phyloP scores from a whole-genome alignment of 1,140 invertebrate species.

The Helicoverpa armigera region DNA sequence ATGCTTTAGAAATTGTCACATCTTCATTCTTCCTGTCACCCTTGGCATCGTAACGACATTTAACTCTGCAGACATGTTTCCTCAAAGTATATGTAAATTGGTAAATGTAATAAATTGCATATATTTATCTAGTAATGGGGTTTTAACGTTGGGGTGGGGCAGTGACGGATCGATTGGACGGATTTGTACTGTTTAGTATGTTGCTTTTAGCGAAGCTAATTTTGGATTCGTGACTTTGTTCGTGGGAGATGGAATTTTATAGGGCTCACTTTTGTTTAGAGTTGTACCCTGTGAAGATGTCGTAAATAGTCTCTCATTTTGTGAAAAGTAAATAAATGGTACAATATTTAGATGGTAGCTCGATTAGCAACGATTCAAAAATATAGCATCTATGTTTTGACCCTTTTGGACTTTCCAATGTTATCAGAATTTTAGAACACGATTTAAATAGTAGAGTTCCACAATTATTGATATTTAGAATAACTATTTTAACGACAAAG shows the following conservation, averaged over 20 bases:
- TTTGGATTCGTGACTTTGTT: slow-evolving; percentile 18
- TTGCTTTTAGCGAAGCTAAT: slow-evolving; percentile 41
- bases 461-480: too few species aligned
- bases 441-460: too few species aligned
- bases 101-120: slow-evolving; percentile 84
- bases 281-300: background rate
- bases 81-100: slow-evolving; percentile 83
- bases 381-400: too few species aligned
- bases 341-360: too few species aligned
- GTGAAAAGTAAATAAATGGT: too few species aligned
- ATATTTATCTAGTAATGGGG: slow-evolving; percentile 80
- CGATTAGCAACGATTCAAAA: too few species aligned
- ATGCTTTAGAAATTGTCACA: slow-evolving; percentile 45
- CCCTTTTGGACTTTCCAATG: too few species aligned
- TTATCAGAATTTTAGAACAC: too few species aligned
- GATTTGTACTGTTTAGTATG: slow-evolving; percentile 47
- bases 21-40: slow-evolving; percentile 52
- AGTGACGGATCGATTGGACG: slow-evolving; percentile 59
- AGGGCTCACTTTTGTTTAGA: background rate
- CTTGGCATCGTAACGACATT: slow-evolving; percentile 70
- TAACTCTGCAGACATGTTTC: slow-evolving; percentile 68
- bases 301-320: background rate
- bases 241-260: background rate
- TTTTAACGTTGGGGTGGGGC: slow-evolving; percentile 68
- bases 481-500: too few species aligned